Base-by-base conservation (phyloP, 2,113 vertebrate species). In the Lepus americanus region DNA sequence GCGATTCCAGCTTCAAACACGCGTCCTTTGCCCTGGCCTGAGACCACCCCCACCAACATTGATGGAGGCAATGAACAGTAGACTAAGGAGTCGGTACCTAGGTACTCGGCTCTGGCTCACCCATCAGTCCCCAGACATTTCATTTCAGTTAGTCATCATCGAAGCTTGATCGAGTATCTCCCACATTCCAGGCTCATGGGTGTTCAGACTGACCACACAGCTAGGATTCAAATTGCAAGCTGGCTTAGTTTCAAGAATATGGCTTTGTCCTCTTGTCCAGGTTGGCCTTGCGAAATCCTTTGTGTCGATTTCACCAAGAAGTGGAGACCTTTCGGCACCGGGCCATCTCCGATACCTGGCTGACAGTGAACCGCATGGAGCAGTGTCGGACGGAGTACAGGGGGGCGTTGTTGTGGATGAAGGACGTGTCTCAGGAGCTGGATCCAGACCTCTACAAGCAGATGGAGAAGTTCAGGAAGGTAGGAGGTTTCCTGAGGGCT, bases 381-480 rank as follows among this genome's bases (percentile, higher is more conserved):
- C 99, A 99, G 95, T 99, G 98, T 87, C 98, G 99, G 89, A 99
- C 99, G 0, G 99, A 99, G 63, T 99, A 99, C 95, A 98, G 99
- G 27, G 99, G 99, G 55, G 99, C 99, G 0, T 98, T 99, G 1
- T 98, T 99, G 2, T 99, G 99, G 99, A 99, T 99, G 99, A 99
- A 99, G 97, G 99, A 99, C 36, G 99, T 99, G n/a, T 99, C 99
- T 67, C 99, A 99, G 97, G 99, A 99, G 96, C 98, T 99, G 79
- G 99, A 99, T 97, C 99, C 99, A 9, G 99, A 99, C 97, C 99
- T 99, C 12, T 99, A 98, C 91, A 99, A 99, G 89, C 99, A 99
- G 98, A 99, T 99, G 99, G 99, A 99, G 97, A 99, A 99, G 95
- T 99, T 99, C 97, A 98, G 99, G 86, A 99, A 99, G 99, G 99